A percentile compares a stretch with the other conserved stretches of the same genome.
These are phyloP conservation scores for Drosophila conformis DNA, from an alignment of 2,888 invertebrate genomes.

Conservation along the genomic window DNA sequence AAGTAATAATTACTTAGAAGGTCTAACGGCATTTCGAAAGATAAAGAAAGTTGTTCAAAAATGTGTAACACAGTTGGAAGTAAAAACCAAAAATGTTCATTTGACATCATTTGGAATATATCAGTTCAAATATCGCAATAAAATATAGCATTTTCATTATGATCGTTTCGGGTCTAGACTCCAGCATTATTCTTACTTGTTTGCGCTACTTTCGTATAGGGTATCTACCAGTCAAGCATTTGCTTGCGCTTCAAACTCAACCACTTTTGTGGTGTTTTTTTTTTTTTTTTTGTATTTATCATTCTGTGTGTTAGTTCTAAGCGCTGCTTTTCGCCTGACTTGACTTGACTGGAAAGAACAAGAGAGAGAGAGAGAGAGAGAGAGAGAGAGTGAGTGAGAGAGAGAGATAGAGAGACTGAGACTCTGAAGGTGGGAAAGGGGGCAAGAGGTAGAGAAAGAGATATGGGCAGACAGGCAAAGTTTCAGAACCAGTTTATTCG, in stretches of 20 bases:
- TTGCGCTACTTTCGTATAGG: not conserved
- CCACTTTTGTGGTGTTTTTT: not conserved
- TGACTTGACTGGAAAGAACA: not conserved
- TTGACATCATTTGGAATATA: not conserved
- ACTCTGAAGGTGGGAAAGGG: not conserved
- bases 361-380: no score
- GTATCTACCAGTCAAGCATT: not conserved
- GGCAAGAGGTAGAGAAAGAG: not conserved
- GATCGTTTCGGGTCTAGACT: not conserved
- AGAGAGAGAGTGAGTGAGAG: not conserved
- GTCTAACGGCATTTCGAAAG: no score
- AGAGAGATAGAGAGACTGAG: not conserved
- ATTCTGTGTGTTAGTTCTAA: not conserved
- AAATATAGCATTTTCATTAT: not conserved
- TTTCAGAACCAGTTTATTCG: constrained; percentile 31
- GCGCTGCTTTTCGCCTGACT: not conserved
- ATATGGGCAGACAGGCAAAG: constrained; percentile 2
- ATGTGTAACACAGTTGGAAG: no score
- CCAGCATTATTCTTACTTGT: not conserved
- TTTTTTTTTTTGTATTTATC: not conserved
- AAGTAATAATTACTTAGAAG: no score
- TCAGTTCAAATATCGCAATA: not conserved
- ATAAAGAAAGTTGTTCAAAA: no score
- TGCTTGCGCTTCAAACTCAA: not conserved
- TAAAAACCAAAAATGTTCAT: no score